Conservation (phyloP, 2,888 invertebrate species). For the Prosapia bicincta region DNA sequence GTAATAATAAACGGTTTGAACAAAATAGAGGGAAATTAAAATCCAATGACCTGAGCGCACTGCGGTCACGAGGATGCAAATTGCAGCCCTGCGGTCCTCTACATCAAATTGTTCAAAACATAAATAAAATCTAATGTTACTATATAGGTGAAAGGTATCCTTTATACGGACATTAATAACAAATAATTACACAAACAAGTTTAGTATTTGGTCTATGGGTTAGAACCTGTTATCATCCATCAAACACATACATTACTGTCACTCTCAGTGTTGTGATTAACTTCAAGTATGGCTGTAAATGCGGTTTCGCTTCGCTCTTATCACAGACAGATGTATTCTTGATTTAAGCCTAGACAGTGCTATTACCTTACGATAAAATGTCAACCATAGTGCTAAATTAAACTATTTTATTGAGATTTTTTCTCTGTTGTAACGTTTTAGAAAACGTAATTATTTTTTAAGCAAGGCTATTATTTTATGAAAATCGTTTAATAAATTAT, state of each 20-base stretch:
- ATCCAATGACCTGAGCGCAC: background rate
- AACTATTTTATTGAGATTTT: too few relatives aligned
- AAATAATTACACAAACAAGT: background rate
- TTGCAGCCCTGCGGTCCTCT: background rate
- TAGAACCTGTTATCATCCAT: background rate
- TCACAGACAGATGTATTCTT: too few relatives aligned
- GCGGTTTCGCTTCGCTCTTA: background rate
- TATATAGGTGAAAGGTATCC: slow-evolving; percentile 2
- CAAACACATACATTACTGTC: background rate
- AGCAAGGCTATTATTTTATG: too few relatives aligned
- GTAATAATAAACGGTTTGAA: background rate
- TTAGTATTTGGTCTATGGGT: background rate
- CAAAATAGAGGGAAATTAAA: background rate
- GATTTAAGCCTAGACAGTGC: too few relatives aligned
- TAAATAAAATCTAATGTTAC: slow-evolving; percentile 2
- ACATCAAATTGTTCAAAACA: background rate
- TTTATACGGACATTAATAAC: background rate
- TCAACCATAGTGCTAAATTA: too few relatives aligned
- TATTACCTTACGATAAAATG: too few relatives aligned
- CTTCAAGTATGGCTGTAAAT: background rate
- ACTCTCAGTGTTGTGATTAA: background rate
- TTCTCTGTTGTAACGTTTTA: too few relatives aligned
- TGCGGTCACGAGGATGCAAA: background rate
- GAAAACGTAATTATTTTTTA: too few relatives aligned
- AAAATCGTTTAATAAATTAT: too few relatives aligned